These are phyloP conservation scores for Drosophila putrida DNA, from an alignment of 2,888 invertebrate species.

Conservation along the genomic window DNA sequence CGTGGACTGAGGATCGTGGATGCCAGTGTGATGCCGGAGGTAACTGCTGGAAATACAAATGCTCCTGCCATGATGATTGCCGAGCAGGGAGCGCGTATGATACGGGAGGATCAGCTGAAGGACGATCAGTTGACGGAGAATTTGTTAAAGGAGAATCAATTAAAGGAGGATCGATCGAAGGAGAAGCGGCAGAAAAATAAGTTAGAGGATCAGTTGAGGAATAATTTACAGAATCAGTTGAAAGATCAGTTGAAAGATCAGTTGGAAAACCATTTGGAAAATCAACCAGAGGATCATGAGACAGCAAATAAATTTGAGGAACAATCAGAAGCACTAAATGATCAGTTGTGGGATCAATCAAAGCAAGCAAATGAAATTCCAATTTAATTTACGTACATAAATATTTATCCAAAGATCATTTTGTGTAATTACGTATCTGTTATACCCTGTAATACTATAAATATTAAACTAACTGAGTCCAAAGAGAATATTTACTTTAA, in stretches of 20 bases:
- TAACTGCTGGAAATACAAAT: conserved; percentile 92
- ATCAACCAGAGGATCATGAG: neutral
- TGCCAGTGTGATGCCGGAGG: conserved; percentile 92
- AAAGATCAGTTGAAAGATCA: neutral
- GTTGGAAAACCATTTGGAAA: neutral
- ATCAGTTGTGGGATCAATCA: neutral
- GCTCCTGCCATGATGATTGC: conserved; percentile 95
- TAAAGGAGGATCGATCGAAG: neutral
- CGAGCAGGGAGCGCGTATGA: conserved; percentile 89
- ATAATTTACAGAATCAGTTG: neutral
- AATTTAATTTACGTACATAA: too few species aligned
- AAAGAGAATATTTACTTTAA: neutral
- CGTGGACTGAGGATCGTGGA: conserved; percentile 91
- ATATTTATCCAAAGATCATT: neutral
- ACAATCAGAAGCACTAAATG: neutral
- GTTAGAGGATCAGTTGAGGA: neutral
- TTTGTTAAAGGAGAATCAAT: neutral
- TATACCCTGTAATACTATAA: neutral
- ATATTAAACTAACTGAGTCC: neutral
- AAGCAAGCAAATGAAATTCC: neutral
- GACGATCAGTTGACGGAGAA: neutral
- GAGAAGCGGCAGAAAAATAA: neutral
- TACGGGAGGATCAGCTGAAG: conserved; percentile 51
- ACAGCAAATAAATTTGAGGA: neutral
- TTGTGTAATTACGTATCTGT: too few species aligned